Base-by-base conservation (phyloP, 1,140 invertebrate genomes). In the Drosophila lacteicornis region DNA sequence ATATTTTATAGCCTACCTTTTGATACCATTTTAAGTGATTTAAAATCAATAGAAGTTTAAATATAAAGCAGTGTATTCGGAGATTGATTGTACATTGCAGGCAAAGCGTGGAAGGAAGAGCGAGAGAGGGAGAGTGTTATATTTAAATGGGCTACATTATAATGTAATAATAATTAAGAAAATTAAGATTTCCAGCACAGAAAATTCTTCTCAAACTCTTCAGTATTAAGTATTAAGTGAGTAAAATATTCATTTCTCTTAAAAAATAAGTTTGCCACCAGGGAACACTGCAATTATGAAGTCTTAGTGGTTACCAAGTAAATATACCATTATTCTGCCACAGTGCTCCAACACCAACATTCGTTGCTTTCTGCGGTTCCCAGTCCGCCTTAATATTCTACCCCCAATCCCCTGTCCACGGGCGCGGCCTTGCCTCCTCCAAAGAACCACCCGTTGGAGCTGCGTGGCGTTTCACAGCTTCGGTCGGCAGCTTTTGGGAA, bases 401-500 rank as follows among this genome's bases (percentile, higher is more conserved):
- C 17, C 36, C 22, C 43, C 13, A 40, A 17, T 33, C 43, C 12
- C 17, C 43, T 19, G 15, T n/a, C 60, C 49, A 30, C 42, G 19
- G 11, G 8, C 33, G 51, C 51, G 60, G 46, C 36, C 51, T 53
- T 40, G 22, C 22, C 43, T 25, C 27, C 38, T 13, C 12, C 17
- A 45, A 62, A 30, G 27, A 12, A 17, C 27, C 27, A 4, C 4
- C 13, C 38, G 38, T 47, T 53, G 47, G 30, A 63, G 75, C 42
- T 79, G 73, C 76, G 65, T 80, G 84, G 62, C 73, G 84, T 42
- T 90, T 90, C 84, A 88, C 85, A 88, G 84, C 85, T 90, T 73
- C 74, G 84, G 74, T 87, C 61, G 80, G 80, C 59, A 77, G 84
- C 80, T 77, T 83, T 87, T 75, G 45, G 65, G 50, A 90, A 87